Percentiles rank a stretch among this genome's conserved stretches.
phyloP scores from a whole-genome alignment of 2,888 invertebrate species.

The Eudasyphora cyanicolor region DNA sequence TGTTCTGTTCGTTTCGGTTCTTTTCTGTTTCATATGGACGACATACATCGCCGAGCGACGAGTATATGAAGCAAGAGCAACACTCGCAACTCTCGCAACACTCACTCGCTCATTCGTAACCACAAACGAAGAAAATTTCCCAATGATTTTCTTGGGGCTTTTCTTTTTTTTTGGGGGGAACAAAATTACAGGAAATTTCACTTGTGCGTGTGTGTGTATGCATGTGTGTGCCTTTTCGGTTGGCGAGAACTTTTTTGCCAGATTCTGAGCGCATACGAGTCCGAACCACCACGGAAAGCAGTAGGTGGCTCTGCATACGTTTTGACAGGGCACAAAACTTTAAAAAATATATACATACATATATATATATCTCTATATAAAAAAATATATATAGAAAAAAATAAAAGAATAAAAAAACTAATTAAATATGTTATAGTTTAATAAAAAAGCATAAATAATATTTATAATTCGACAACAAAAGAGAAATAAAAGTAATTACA shows the following conservation, averaged over 20 bases:
- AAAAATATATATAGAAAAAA: slow-evolving; percentile 56
- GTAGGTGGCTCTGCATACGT: slow-evolving; percentile 65
- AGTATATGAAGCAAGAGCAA: slow-evolving; percentile 14
- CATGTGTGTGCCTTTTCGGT: slow-evolving; percentile 38
- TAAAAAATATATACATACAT: slow-evolving; percentile 46
- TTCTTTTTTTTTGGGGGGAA: background rate
- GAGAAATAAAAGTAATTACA: slow-evolving; percentile 40
- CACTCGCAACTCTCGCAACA: slow-evolving; percentile 4
- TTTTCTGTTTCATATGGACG: too few relatives aligned
- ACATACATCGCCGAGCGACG: background rate
- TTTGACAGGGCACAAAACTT: slow-evolving; percentile 64
- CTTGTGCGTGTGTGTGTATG: background rate
- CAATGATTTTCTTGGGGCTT: slow-evolving; percentile 23
- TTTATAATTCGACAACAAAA: slow-evolving; percentile 25
- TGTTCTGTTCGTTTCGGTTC: too few relatives aligned
- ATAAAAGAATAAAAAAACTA: slow-evolving; percentile 50
- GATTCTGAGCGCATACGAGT: slow-evolving; percentile 59
- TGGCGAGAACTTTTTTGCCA: slow-evolving; percentile 59
- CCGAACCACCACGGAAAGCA: slow-evolving; percentile 63
- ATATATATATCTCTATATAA: slow-evolving; percentile 31
- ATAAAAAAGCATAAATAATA: slow-evolving; percentile 58
- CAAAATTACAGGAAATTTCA: slow-evolving; percentile 12
- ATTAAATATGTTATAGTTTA: slow-evolving; percentile 62
- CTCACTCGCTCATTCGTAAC: slow-evolving; percentile 9
- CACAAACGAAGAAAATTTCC: slow-evolving; percentile 44